Evolutionary conservation across 2,888 invertebrate genomes (phyloP), one percentile per base, ranked within the genome.

Genomic region (Cerceris ruficornis): DNA sequence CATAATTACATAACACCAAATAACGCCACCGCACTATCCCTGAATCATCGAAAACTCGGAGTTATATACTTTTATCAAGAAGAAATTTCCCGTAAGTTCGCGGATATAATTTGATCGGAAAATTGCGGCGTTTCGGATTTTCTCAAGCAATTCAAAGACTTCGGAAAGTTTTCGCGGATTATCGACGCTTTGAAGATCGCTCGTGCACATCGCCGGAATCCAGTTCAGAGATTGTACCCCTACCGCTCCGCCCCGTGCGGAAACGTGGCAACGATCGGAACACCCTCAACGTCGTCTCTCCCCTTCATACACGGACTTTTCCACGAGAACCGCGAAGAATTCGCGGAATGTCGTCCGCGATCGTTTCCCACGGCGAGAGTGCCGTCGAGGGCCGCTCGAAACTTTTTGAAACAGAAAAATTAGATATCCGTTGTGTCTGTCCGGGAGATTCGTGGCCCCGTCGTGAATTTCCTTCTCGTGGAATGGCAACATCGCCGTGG

Each of bases 361-460:
- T 81, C 84, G 83, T 65, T 75, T 79, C 50, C 65, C 68, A 52
- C 6, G 49, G 52, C 42, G 70, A 57, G 42, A 70, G 9, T 14
- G 50, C 15, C 14, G 28, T 43, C 46, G 46, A 28, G 62, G 46
- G 64, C 60, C 60, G 64, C 52, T 68, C 65, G 76, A 82, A 89
- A 86, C 85, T 88, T 86, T 87, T 80, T 81, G 84, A 87, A 90
- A 89, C 86, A 85, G 88, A 88, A 89, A 89, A 89, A 90, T 88
- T 88, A 86, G 87, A 88, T 86, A 81, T 86, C 86, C 86, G 81
- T 79, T 80, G 75, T 73, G 75, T 74, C 75, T 71, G 83, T 71
- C 67, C 80, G 72, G 72, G 80, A 75, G 84, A 82, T 80, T 87
- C 85, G 85, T 69, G 69, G 75, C 68, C 68, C 66, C 42, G 72